Percentiles rank a stretch among this genome's conserved stretches.
Conservation (phyloP, 1,140 invertebrate genomes). For the Philopotamus ludificatus region DNA sequence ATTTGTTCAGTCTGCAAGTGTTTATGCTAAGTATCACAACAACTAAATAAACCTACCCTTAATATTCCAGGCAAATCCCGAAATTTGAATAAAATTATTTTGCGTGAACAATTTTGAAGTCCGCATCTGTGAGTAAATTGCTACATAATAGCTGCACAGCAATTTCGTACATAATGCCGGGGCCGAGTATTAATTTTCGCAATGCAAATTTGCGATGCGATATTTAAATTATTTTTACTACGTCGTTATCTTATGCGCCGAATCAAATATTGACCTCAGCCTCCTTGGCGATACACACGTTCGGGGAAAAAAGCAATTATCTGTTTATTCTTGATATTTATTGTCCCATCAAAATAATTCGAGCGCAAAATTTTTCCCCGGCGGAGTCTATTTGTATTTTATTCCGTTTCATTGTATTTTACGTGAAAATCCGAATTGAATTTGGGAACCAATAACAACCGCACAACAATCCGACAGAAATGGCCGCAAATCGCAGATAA, state of each 20-base stretch:
- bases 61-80: constrained; percentile 10
- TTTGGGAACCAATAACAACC: not conserved
- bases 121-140: constrained; percentile 11
- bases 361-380: too few relatives aligned
- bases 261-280: too few relatives aligned
- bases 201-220: too few relatives aligned
- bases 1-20: not conserved
- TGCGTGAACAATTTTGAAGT: constrained; percentile 22
- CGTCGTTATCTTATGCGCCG: too few relatives aligned
- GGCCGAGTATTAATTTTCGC: too few relatives aligned
- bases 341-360: too few relatives aligned
- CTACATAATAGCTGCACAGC: not conserved
- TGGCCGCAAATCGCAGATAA: constrained; percentile 15
- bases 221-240: too few relatives aligned
- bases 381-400: too few relatives aligned
- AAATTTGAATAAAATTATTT: constrained; percentile 34
- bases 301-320: too few relatives aligned
- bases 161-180: too few relatives aligned
- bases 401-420: not conserved
- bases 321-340: too few relatives aligned
- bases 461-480: not conserved
- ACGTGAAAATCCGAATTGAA: not conserved
- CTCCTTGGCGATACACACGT: too few relatives aligned
- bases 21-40: constrained; percentile 18
- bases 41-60: constrained; percentile 26